Percentiles rank a stretch among this genome's conserved stretches.
phyloP scores from a whole-genome alignment of 2,797 vertebrate species.

The Eurystomus glaucurus region DNA sequence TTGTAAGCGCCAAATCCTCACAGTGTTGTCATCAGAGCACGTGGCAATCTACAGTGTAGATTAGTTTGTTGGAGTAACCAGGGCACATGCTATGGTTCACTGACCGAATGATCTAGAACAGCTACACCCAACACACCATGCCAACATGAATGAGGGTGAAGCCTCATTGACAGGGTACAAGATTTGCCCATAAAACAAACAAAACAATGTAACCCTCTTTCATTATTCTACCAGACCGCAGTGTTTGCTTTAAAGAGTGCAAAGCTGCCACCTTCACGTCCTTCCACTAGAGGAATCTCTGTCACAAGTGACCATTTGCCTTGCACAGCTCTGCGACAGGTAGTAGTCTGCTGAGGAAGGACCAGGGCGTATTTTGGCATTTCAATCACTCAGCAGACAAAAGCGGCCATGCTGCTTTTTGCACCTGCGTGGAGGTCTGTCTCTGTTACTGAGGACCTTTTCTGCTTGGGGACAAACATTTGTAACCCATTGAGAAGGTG shows the following conservation, averaged over 20 bases:
- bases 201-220: not conserved
- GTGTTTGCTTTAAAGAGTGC: conserved; percentile 16
- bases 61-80: not conserved
- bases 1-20: conserved; percentile 93
- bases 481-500: not conserved
- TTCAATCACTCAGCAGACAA: conserved; percentile 35
- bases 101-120: not conserved
- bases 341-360: conserved; percentile 26
- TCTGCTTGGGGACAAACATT: not conserved
- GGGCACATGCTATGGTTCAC: not conserved
- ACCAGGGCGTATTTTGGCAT: not conserved
- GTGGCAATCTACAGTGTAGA: conserved; percentile 89
- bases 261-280: not conserved
- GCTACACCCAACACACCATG: rapidly evolving
- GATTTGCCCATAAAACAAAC: not conserved
- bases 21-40: conserved; percentile 96
- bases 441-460: not conserved
- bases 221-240: not conserved
- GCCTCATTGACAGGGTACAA: not conserved
- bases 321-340: not conserved
- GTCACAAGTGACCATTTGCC: not conserved
- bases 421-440: not conserved
- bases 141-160: not conserved
- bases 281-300: conserved; percentile 55
- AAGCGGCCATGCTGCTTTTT: not conserved